Evolutionary conservation across 2,797 vertebrate species (phyloP), one percentile per base, ranked within the genome.

Genomic region (Synaphobranchus kaupii): DNA sequence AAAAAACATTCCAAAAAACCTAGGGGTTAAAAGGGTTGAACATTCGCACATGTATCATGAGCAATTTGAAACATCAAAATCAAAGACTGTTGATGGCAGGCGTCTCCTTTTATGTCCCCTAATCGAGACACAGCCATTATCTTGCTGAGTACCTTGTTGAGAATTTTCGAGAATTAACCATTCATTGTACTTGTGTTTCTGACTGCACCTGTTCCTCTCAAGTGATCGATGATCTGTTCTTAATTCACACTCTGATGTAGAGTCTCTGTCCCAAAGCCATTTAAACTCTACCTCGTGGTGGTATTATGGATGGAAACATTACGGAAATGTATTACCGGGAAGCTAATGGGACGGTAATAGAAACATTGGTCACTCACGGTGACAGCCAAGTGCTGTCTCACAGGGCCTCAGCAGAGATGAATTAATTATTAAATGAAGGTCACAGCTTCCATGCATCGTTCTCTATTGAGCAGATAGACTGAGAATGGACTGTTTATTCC

Each of bases 371-470:
- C 81, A 91, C 52, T 68, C 44, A 9, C 48, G 78, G 89, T 89
- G 88, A 84, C 85, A 0, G 83, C 81, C 73, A 84, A 88, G 81
- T 71, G 31, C 84, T 73, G 56, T 60, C 25, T 78, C 66, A 83
- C 44, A 48, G 63, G 28, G 44, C 84, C 85, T 84, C 85, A 89
- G 86, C 86, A 58, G 81, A 68, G 87, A 78, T 31, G 28, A 68
- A 90, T 91, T 90, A 88, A 91, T 91, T 86, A 91, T 88, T 88
- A 90, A 89, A 86, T 86, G 47, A 60, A 89, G 84, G 28, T 81
- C 66, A 68, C 73, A 48, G 47, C 84, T 34, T 66, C 85, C 80
- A 54, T 86, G 78, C 80, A 73, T 86, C 48, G 12, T 28, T 66
- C 54, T 83, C 60, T 78, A 44, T 48, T 86, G 85, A 88, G 84